Conservation (phyloP, 2,113 vertebrate species). For the Aegypius monachus region DNA sequence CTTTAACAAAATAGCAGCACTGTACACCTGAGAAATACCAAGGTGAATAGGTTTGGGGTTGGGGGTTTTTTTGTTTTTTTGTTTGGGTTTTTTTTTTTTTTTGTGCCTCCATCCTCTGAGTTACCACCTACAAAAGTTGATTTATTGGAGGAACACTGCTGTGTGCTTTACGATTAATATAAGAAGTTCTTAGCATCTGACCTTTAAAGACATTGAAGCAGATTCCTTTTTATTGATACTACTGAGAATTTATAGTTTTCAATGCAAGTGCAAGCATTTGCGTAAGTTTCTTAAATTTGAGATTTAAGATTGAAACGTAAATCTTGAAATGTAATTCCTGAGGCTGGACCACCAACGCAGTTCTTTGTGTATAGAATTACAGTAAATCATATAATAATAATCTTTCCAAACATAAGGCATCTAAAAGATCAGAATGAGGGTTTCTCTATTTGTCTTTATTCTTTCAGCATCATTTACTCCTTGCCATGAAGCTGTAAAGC, state of each 20-base stretch:
- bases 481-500: background rate
- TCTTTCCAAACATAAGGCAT: background rate
- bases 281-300: background rate
- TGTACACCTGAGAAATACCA: background rate
- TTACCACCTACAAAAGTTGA: background rate
- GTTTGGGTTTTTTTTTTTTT: background rate
- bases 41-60: background rate
- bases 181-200: background rate
- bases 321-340: background rate
- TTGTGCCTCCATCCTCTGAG: background rate
- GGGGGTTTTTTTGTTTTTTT: background rate
- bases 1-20: background rate
- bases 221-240: background rate
- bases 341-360: background rate
- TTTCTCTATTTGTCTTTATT: background rate
- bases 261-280: background rate
- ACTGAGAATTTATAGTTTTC: background rate
- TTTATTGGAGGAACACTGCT: background rate
- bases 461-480: background rate
- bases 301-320: background rate
- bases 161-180: background rate
- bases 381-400: background rate
- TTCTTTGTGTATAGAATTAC: background rate
- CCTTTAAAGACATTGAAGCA: background rate
- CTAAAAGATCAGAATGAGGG: background rate